Evolutionary conservation across 2,888 invertebrate genomes (phyloP).

Genomic region (Drosophila emarginata): DNA sequence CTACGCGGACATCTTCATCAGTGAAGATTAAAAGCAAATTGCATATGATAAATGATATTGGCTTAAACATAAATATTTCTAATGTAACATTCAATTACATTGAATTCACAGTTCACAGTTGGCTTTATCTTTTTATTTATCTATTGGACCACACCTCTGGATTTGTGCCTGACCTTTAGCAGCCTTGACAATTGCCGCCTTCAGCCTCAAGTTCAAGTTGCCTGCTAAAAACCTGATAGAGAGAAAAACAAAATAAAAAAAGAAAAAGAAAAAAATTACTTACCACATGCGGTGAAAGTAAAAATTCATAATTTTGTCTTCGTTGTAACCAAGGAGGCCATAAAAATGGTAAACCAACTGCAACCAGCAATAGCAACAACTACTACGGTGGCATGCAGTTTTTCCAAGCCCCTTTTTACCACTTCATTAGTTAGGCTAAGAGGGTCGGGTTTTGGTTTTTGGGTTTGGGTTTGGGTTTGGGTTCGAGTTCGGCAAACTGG

Average conservation of each 20-base stretch:
- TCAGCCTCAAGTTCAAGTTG: conserved; percentile 65
- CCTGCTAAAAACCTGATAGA: conserved; percentile 54
- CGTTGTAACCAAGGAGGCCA: conserved; percentile 65
- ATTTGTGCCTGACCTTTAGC: conserved; percentile 55
- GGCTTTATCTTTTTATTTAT: conserved; percentile 31
- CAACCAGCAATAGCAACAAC: conserved; percentile 54
- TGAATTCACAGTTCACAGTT: conserved; percentile 15
- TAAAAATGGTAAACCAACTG: conserved; percentile 65
- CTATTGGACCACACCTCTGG: conserved; percentile 61
- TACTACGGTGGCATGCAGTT: conserved; percentile 45
- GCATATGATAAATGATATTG: conserved; percentile 36
- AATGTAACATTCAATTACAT: conserved; percentile 40
- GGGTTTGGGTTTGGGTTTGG: conserved; percentile 23
- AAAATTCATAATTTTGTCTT: conserved; percentile 79
- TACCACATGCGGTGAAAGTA: conserved; percentile 80
- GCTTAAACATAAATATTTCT: conserved; percentile 42
- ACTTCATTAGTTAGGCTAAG: conserved; percentile 67
- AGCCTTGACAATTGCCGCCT: conserved; percentile 63
- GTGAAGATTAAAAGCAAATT: conserved; percentile 63
- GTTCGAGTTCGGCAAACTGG: no score
- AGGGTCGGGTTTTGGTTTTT: conserved; percentile 33
- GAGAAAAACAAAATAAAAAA: conserved; percentile 14
- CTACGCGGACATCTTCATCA: conserved; percentile 69
- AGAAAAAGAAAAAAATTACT: conserved; percentile 4
- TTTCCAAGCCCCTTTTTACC: conserved; percentile 68